Evolutionary conservation across 2,888 invertebrate species (phyloP).

Genomic region (Sympetrum striolatum): DNA sequence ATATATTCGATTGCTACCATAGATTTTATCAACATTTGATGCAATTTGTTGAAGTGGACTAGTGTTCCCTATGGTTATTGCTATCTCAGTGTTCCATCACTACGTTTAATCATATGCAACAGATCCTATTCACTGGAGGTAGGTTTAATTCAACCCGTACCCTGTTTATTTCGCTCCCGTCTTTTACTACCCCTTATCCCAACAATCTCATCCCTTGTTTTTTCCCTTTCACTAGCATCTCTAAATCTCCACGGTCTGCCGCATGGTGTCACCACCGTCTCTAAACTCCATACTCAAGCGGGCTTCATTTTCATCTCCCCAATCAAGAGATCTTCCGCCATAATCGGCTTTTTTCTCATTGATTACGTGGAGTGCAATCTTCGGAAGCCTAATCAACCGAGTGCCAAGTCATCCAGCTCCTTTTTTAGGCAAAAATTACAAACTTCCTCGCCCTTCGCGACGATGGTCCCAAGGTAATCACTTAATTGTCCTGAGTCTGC

Average conservation of each 20-base stretch:
- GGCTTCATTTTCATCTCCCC: neutral
- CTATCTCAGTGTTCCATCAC: no score
- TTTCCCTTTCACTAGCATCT: neutral
- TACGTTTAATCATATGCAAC: no score
- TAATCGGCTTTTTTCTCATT: neutral
- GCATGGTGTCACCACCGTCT: neutral
- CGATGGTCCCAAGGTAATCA: no score
- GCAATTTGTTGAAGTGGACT: no score
- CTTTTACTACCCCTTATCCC: neutral
- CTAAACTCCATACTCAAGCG: neutral
- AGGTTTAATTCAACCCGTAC: no score
- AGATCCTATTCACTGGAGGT: no score
- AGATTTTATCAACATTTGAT: no score
- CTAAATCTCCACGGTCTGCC: neutral
- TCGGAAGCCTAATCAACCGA: neutral
- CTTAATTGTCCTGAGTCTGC: no score
- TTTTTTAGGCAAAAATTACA: no score
- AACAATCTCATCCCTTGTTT: neutral
- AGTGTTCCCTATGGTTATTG: no score
- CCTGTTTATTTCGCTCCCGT: neutral
- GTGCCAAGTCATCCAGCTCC: neutral
- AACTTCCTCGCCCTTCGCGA: no score
- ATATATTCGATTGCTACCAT: no score
- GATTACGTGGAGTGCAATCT: neutral
- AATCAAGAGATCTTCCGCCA: neutral